These are phyloP conservation scores for Ptilorrhoa leucosticta DNA, from an alignment of 2,113 vertebrate genomes.

Conservation along the genomic window DNA sequence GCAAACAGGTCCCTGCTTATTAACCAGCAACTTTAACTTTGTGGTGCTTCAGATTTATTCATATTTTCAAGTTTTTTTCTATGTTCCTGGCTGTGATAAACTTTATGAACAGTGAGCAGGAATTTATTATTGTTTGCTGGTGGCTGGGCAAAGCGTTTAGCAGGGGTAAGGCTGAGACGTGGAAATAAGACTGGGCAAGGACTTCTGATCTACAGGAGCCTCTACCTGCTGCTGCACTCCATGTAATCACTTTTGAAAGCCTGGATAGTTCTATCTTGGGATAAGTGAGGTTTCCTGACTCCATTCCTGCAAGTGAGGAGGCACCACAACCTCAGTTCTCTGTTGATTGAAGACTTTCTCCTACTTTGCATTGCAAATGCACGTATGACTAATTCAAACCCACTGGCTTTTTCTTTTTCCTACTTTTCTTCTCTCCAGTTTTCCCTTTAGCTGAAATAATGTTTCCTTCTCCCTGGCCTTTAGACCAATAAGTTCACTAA, in stretches of 20 bases:
- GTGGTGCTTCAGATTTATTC: background rate
- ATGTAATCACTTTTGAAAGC: background rate
- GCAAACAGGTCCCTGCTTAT: background rate
- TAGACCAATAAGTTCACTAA: background rate
- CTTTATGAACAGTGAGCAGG: background rate
- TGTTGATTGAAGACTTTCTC: background rate
- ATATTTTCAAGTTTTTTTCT: fast-evolving
- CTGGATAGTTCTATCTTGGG: background rate
- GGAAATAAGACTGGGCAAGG: background rate
- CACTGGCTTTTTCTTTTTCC: background rate
- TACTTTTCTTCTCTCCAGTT: background rate
- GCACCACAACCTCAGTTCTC: background rate
- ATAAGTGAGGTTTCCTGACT: background rate
- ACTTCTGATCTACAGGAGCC: background rate
- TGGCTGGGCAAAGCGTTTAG: background rate
- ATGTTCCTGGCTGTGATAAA: background rate
- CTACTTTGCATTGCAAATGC: background rate
- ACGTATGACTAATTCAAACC: background rate
- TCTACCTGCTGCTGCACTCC: background rate
- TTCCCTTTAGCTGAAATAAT: background rate
- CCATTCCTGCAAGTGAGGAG: background rate
- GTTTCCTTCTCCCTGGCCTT: background rate
- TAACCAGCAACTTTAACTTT: background rate
- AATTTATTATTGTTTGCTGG: background rate
- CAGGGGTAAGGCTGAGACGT: background rate